Evolutionary conservation across 2,888 invertebrate genomes (phyloP).

Genomic region (Abrostola triplasia): DNA sequence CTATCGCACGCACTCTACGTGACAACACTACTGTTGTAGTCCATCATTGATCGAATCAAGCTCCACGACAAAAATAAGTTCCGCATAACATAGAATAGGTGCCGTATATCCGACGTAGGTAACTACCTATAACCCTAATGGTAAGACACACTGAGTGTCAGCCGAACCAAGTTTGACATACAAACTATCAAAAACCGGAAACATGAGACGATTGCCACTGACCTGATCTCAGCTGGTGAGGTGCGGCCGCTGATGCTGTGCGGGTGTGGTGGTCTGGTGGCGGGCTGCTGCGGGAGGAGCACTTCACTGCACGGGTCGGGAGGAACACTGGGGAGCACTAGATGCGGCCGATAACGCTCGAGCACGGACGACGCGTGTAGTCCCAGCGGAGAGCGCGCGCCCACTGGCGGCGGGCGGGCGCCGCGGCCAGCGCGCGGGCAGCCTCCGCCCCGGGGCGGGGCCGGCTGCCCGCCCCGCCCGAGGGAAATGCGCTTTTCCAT

Average conservation of each 20-base stretch:
- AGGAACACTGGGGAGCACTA: conserved; percentile 54
- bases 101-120: too few species aligned
- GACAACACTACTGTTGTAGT: too few species aligned
- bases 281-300: conserved; percentile 20
- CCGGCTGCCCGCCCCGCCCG: conserved; percentile 30
- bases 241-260: neutral
- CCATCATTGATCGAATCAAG: too few species aligned
- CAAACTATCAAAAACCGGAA: neutral
- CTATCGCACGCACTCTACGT: too few species aligned
- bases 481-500: conserved; percentile 70
- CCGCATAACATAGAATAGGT: too few species aligned
- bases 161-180: neutral
- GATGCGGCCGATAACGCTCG: conserved; percentile 52
- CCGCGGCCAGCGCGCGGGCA: conserved; percentile 46
- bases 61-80: too few species aligned
- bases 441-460: conserved; percentile 49
- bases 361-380: conserved; percentile 60
- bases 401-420: conserved; percentile 65
- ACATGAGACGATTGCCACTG: conserved; percentile 16
- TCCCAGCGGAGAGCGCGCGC: conserved; percentile 66
- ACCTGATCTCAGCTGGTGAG: conserved; percentile 22
- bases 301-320: conserved; percentile 55
- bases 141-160: neutral
- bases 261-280: neutral
- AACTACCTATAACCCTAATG: too few species aligned